Evolutionary conservation across 1,140 invertebrate genomes (phyloP).

Genomic region (Aplysia californica): DNA sequence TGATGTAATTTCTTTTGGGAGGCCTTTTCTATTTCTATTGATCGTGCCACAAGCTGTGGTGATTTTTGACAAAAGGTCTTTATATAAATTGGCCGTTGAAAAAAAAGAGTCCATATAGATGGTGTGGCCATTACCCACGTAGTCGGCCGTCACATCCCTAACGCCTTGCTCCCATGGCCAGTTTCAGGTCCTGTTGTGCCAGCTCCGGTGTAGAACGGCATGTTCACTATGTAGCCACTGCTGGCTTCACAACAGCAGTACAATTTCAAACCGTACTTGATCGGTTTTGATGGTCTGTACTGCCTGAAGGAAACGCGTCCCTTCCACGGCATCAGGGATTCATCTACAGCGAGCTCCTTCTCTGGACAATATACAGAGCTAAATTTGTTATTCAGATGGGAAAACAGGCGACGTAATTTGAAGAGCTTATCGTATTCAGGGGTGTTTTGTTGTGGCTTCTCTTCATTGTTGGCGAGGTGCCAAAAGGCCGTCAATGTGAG

Average conservation of each 20-base stretch:
- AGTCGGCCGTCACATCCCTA: background rate
- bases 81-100: background rate
- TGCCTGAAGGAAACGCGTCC: background rate
- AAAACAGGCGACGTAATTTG: background rate
- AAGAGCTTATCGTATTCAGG: conserved; percentile 4
- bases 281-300: background rate
- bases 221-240: background rate
- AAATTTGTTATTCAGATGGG: background rate
- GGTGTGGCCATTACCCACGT: background rate
- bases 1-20: background rate
- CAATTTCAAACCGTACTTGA: conserved; percentile 7
- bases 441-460: background rate
- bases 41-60: background rate
- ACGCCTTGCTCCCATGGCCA: conserved; percentile 4
- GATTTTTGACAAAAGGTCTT: background rate
- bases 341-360: background rate
- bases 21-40: background rate
- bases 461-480: background rate
- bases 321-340: background rate
- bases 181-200: background rate
- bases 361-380: background rate
- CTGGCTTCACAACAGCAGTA: background rate
- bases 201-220: conserved; percentile 12
- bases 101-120: conserved; percentile 11
- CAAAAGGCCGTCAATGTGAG: background rate